Percentiles rank a stretch among this genome's conserved stretches.
Conservation (phyloP, 2,113 vertebrate species). For the Fregetta grallaria region DNA sequence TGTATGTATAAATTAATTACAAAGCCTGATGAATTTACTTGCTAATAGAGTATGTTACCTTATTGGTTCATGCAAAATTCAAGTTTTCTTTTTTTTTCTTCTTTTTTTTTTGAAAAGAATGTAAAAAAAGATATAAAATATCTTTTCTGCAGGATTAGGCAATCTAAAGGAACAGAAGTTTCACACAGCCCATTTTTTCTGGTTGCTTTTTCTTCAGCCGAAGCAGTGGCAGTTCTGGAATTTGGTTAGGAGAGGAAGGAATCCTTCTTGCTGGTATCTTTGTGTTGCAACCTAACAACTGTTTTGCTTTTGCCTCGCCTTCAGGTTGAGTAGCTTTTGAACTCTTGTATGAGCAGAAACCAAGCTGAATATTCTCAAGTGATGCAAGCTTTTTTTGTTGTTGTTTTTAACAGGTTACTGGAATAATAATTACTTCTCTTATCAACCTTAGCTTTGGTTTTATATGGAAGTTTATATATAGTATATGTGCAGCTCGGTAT, state of each 20-base stretch:
- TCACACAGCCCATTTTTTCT: background rate
- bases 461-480: accelerated
- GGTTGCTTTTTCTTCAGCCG: background rate
- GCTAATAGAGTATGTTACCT: background rate
- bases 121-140: background rate
- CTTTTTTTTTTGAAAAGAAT: background rate
- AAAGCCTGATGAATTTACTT: background rate
- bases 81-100: background rate
- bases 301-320: background rate
- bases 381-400: no score
- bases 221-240: background rate
- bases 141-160: background rate
- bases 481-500: background rate
- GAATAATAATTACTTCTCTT: background rate
- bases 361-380: background rate
- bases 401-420: background rate
- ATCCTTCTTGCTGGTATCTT: background rate
- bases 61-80: background rate
- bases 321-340: background rate
- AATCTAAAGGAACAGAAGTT: background rate
- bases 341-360: background rate
- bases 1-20: background rate
- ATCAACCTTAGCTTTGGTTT: background rate
- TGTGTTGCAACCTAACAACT: background rate
- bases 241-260: background rate